phyloP scores from a whole-genome alignment of 2,113 vertebrate species.

The Otis tarda region DNA sequence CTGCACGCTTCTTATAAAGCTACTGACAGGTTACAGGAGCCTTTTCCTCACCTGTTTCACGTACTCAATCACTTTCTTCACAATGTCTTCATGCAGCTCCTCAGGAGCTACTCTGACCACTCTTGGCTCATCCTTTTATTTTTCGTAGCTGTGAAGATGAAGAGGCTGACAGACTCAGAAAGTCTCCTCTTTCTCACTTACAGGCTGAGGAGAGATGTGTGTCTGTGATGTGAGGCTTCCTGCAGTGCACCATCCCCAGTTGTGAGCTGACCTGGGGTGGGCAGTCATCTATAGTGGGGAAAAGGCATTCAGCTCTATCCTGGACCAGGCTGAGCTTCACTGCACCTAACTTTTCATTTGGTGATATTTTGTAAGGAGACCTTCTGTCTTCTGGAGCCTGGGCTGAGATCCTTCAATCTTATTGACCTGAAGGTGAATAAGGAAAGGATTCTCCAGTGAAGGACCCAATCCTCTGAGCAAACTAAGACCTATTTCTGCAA shows the following conservation, averaged over 20 bases:
- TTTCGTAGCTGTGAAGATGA: neutral
- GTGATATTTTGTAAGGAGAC: neutral
- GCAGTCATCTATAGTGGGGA: rapidly evolving
- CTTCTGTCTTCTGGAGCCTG: neutral
- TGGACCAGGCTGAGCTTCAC: neutral
- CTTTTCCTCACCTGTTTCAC: neutral
- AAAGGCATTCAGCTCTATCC: neutral
- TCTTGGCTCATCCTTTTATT: neutral
- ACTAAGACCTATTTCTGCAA: neutral
- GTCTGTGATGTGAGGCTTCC: neutral
- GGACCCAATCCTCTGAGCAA: neutral
- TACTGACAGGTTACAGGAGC: neutral
- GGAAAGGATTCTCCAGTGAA: neutral
- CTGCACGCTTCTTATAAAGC: neutral
- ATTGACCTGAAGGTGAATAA: neutral
- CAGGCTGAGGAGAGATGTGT: neutral
- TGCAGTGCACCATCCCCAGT: neutral
- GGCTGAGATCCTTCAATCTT: neutral
- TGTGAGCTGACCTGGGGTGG: neutral
- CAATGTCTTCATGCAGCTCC: neutral
- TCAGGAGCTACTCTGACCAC: neutral
- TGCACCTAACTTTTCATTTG: neutral
- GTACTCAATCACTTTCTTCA: neutral
- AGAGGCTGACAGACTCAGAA: neutral
- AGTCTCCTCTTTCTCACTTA: neutral